Base-by-base conservation (phyloP, 1,140 invertebrate genomes). In the Branchinecta lindahli region DNA sequence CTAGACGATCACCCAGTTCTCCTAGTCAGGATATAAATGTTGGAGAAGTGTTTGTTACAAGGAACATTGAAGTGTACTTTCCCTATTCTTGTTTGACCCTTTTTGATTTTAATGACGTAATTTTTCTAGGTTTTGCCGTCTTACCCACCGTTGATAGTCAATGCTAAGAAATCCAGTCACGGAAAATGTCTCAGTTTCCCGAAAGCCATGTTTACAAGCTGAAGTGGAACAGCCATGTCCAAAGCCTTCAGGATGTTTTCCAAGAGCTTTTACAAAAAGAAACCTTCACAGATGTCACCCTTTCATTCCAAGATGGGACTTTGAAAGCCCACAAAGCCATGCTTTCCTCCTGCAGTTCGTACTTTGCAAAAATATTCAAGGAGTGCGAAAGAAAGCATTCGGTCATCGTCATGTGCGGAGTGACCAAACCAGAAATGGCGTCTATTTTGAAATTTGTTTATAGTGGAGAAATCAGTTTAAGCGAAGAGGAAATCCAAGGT, bases 391-490 rank as follows among this genome's bases (percentile, higher is more conserved):
- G 87, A 77, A 87, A 89, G 74, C 90, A 94, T 80, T 92, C 92
- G 75, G 93, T 94, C 78, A 89, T 94, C 77, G 93, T 94, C 77
- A 85, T 94, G 73, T 91, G 92, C 80, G 92, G 94, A 87, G 91
- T 94, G 76, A 86, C 88, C 77, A 90, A 91, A 81, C 82, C 86
- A 75, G 91, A 94, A 81, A 84, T 94, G 78, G 85, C 89, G 78
- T 92, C 89, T 74, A 86, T 95, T 77, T 87, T 94, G 78, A 90
- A 93, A 83, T 94, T 94, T 85, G 94, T 95, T 91, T 94, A 95
- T 85, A 89, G 71, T 44, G 69, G 68, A 15, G 71, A 72, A n/a
- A 69, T 72, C 12, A 68, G 66, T n/a, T 66, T 70, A 15, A 47
- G 68, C 3, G 71, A 72, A 18, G 66, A 20, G 15, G 21, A 68